Base-by-base conservation (phyloP, 2,797 vertebrate species). In the Hypotaenidia okinawae region DNA sequence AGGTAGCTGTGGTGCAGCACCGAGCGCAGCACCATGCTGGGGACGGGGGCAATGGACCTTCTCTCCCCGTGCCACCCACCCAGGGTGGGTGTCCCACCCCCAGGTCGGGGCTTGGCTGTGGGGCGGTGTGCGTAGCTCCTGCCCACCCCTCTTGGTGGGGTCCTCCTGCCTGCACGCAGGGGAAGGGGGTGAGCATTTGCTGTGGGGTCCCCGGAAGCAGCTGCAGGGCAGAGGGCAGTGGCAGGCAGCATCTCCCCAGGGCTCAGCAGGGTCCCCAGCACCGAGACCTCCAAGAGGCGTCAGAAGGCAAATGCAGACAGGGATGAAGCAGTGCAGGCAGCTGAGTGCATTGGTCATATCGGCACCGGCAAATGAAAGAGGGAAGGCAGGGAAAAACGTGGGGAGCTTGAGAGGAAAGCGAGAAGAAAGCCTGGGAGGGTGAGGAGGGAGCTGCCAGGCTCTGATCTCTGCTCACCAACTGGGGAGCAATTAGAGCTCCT, bases 1-100 rank as follows among this genome's bases (percentile, higher is more conserved):
- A 95, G 94, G 96, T 87, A 90, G 83, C 95, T 90, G 92, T 97
- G 96, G 94, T 92, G 95, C 94, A 94, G 95, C 94, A 95, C 2
- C 2, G 66, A 80, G 78, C 11, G 8, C 25, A 89, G 91, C 90
- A 94, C 63, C 0, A 1, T 87, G 64, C 70, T 1, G 17, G 83
- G 43, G 17, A 43, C 17, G 43, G 43, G 43, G 63, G 63, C 74
- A 73, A 19, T 90, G 90, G 92, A 94, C 86, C 84, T 93, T 64
- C 67, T 70, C 18, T 89, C 10, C 24, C 51, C 1, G 0, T 23
- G 30, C 3, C 5, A 3, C 22, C 33, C 12, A 13, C 1, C 4
- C 8, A 13, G 22, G 3, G 5, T 0, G 0, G 24, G 17, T 58
- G 3, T 63, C 25, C 57, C 54, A 33, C 30, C 28, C 24, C 6